Evolutionary conservation across 2,113 vertebrate genomes (phyloP).

Genomic region (Chauna torquata): DNA sequence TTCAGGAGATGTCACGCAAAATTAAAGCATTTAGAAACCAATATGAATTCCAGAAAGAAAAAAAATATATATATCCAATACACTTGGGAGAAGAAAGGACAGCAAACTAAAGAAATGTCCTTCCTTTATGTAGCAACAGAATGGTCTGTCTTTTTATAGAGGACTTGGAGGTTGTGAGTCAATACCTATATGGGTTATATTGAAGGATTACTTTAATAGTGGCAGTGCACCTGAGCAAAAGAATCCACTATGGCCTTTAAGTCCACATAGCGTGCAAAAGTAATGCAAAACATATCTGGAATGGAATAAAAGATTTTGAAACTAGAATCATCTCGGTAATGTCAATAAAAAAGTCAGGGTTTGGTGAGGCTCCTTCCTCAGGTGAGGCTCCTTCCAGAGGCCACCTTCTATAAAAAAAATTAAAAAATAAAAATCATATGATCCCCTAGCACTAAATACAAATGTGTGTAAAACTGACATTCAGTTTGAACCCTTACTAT

Average conservation of each 20-base stretch:
- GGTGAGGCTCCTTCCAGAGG: conserved; percentile 27
- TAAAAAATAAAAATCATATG: background rate
- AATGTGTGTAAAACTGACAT: background rate
- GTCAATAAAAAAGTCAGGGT: conserved; percentile 11
- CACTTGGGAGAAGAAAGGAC: background rate
- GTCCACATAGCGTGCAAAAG: background rate
- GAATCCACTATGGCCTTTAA: background rate
- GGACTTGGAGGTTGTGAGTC: background rate
- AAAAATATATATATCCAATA: background rate
- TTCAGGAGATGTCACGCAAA: background rate
- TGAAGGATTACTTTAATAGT: background rate
- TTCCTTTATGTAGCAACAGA: background rate
- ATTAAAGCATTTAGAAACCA: background rate
- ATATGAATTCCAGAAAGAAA: background rate
- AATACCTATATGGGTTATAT: background rate
- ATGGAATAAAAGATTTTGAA: background rate
- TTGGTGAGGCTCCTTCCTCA: conserved; percentile 23
- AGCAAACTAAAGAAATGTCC: background rate
- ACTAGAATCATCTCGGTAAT: background rate
- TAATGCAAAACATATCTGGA: background rate
- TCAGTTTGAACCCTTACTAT: conserved; percentile 29
- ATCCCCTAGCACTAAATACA: conserved; percentile 59
- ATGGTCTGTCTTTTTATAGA: background rate
- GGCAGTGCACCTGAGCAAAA: background rate
- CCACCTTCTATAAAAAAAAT: conserved; percentile 51